Percentiles rank a stretch among this genome's conserved stretches.
These are phyloP conservation scores for Caretta caretta DNA, from an alignment of 2,113 vertebrate species.

Conservation along the genomic window DNA sequence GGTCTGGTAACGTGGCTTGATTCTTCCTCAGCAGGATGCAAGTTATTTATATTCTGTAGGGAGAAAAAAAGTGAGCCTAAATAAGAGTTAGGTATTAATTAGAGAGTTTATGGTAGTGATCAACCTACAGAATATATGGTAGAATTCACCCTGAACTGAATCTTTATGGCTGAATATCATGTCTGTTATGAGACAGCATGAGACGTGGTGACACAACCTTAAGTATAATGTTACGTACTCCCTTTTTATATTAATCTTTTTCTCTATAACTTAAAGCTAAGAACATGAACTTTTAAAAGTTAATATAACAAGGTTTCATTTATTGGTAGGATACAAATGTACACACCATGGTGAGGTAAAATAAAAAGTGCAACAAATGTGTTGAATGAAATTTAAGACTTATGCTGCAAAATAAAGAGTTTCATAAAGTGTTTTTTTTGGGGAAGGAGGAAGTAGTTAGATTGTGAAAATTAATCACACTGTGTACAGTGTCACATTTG, in stretches of 20 bases:
- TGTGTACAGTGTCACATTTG: not conserved
- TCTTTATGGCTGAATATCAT: not conserved
- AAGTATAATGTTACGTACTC: not conserved
- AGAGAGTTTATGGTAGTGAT: not conserved
- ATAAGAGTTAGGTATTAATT: not conserved
- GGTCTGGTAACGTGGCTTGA: not conserved
- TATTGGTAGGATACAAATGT: not conserved
- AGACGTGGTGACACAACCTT: not conserved
- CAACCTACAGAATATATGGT: not conserved
- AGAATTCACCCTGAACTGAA: not conserved
- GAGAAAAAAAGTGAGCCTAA: not conserved
- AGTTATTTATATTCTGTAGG: not conserved
- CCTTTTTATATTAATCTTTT: not conserved
- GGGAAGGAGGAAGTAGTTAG: slow-evolving; percentile 50
- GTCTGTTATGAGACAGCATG: not conserved
- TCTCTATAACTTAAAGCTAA: not conserved
- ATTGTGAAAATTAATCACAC: slow-evolving; percentile 59
- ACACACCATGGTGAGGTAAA: not conserved
- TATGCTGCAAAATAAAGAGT: slow-evolving; percentile 37
- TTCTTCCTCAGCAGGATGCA: not conserved
- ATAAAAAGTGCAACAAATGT: slow-evolving; percentile 39
- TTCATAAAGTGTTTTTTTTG: not conserved
- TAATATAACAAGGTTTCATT: slow-evolving; percentile 29
- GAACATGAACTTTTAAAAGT: not conserved
- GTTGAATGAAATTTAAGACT: slow-evolving; percentile 63